Evolutionary conservation across 2,113 vertebrate genomes (phyloP), one percentile per base, ranked within the genome.

Genomic region (Mola mola): DNA sequence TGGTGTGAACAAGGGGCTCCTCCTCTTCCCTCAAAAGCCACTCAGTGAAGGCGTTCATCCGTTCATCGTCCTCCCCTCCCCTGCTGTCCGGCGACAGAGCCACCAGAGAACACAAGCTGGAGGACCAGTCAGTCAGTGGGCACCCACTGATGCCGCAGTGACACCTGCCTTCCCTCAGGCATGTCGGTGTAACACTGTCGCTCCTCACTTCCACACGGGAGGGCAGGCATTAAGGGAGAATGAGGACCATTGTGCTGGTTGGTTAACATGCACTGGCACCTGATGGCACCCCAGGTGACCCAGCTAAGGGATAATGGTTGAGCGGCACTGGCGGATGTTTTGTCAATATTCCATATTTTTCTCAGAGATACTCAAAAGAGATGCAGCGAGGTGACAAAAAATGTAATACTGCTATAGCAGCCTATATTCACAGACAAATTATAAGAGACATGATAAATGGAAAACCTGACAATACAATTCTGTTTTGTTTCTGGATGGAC

Each of bases 281-380:
- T 47, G 74, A 78, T 68, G 67, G 66, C 62, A 53, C 70, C 57
- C 19, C 7, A 36, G 57, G 26, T 1, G 20, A 69, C 60, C 8
- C 1, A 1, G 46, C 33, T 10, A 2, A 2, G 29, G 37, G 16
- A 0, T 29, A 29, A 8, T 5, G 26, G 8, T 28, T 28, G 26
- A 28, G 26, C 4, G 26, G 8, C 26, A n/a, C n/a, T n/a, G n/a
- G n/a, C n/a, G n/a, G n/a, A n/a, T n/a, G n/a, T n/a, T n/a, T n/a
- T n/a, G n/a, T n/a, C n/a, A n/a, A n/a, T n/a, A n/a, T n/a, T n/a
- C n/a, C n/a, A n/a, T n/a, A n/a, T n/a, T n/a, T n/a, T n/a, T n/a
- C n/a, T n/a, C n/a, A n/a, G n/a, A n/a, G n/a, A n/a, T n/a, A n/a
- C n/a, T n/a, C n/a, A n/a, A n/a, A n/a, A n/a, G n/a, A n/a, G n/a